Evolutionary conservation across 2,888 invertebrate species (phyloP).

Genomic region (Leptinotarsa juncta): DNA sequence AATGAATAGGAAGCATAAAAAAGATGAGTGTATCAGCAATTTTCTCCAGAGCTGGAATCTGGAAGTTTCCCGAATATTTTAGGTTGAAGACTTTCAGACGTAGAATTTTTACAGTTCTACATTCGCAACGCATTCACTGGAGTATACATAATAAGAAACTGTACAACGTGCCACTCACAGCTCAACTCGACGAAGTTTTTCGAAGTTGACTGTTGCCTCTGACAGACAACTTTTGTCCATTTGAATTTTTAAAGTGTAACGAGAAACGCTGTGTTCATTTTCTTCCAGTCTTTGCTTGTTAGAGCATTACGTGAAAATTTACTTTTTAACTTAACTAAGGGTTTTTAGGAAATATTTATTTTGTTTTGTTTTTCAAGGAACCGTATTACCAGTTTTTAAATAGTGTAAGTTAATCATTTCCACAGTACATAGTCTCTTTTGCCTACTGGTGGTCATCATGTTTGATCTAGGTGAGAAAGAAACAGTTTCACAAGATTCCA

Average conservation of each 20-base stretch:
- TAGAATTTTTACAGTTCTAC: slow-evolving; percentile 51
- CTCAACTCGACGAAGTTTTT: slow-evolving; percentile 45
- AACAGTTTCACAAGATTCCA: no score
- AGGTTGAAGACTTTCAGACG: slow-evolving; percentile 46
- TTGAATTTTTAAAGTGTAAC: slow-evolving; percentile 51
- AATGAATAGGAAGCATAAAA: background rate
- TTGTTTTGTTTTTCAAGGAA: no score
- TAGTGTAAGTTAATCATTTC: no score
- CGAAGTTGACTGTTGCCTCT: slow-evolving; percentile 47
- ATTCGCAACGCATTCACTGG: slow-evolving; percentile 44
- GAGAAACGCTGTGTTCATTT: background rate
- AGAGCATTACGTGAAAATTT: background rate
- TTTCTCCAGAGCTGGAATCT: background rate
- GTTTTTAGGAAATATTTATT: no score
- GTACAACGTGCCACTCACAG: slow-evolving; percentile 52
- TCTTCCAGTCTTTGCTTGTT: slow-evolving; percentile 12
- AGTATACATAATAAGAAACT: slow-evolving; percentile 46
- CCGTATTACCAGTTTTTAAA: no score
- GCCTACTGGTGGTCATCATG: no score
- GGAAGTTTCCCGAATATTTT: slow-evolving; percentile 37
- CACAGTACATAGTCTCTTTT: no score
- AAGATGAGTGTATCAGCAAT: background rate
- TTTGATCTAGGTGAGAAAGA: no score
- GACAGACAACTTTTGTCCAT: slow-evolving; percentile 52
- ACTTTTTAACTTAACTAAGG: no score